Evolutionary conservation across 2,888 invertebrate genomes (phyloP), one percentile per base, ranked within the genome.

Genomic region (Oscheius sp.): DNA sequence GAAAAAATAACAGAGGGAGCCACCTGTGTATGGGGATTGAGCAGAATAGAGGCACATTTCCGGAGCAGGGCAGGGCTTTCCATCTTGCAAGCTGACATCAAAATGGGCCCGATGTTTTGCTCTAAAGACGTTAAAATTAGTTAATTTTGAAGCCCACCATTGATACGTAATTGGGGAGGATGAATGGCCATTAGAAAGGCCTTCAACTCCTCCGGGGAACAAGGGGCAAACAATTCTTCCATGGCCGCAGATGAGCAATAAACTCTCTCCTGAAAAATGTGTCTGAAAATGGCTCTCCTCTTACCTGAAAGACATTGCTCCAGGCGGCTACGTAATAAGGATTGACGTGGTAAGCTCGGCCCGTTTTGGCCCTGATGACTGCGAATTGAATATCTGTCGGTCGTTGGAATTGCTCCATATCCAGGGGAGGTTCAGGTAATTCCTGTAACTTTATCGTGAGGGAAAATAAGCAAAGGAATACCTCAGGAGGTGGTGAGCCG

Each of bases 91-190:
- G 87, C 86, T 2, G 86, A 82, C 83, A 87, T 84, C 49, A 88
- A 75, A n/a, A 88, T 81, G 16, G 86, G 87, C 7, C 83, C 88
- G 46, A 88, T 86, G 76, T 88, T 88, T 12, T 84, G 81, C 66
- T 88, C 88, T 88, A 74, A 58, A 75, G 16, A 64, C 21, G 23
- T 25, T n/a, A 35, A 52, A 25, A 23, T 16, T 45, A 16, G 21
- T 16, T 53, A 41, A 69, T 5, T 27, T 13, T 16, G 45, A 69
- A 56, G 43, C 53, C 12, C n/a, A 87, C 88, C 88, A 45, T 85
- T 89, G 43, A 88, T 86, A 59, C 86, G 71, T n/a, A 89, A 71
- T 76, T 89, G 88, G 3, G 88, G 88, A 13, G 88, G 88, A 73
- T 89, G 86, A 27, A 88, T 87, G 7, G 88, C 87, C 86, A 87